Percentiles rank a stretch among this genome's conserved stretches.
Evolutionary conservation across 2,888 invertebrate genomes (phyloP).

Genomic region (Eledone cirrhosa): DNA sequence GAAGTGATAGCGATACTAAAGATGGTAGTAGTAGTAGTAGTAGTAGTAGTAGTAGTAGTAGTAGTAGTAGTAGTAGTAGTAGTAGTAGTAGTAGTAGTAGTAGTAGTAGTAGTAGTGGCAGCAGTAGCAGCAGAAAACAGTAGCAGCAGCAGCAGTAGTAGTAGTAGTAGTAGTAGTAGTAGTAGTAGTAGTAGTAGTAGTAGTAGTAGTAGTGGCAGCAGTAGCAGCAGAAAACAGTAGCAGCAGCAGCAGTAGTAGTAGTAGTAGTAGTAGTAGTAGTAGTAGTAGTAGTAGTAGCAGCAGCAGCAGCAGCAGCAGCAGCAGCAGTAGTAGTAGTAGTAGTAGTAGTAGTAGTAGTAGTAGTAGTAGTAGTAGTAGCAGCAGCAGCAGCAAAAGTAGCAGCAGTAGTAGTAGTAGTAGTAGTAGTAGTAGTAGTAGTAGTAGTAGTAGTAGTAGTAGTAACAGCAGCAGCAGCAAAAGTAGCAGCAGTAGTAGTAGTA

Average conservation of each 20-base stretch:
- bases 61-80: slow-evolving; percentile 28
- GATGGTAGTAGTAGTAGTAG: not conserved
- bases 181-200: slow-evolving; percentile 25
- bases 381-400: too few species aligned
- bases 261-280: slow-evolving; percentile 28
- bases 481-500: too few species aligned
- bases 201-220: slow-evolving; percentile 30
- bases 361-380: slow-evolving; percentile 28
- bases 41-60: slow-evolving; percentile 27
- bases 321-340: slow-evolving; percentile 29
- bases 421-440: slow-evolving; percentile 28
- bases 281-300: slow-evolving; percentile 28
- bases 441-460: slow-evolving; percentile 28
- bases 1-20: slow-evolving; percentile 1
- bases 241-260: slow-evolving; percentile 28
- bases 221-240: too few species aligned
- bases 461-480: too few species aligned
- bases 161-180: slow-evolving; percentile 30
- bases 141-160: not conserved
- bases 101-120: slow-evolving; percentile 27
- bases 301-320: too few species aligned
- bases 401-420: too few species aligned
- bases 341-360: slow-evolving; percentile 27
- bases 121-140: too few species aligned
- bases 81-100: slow-evolving; percentile 29